phyloP scores from a whole-genome alignment of 2,113 vertebrate genomes.

The Ochotona curzoniae region DNA sequence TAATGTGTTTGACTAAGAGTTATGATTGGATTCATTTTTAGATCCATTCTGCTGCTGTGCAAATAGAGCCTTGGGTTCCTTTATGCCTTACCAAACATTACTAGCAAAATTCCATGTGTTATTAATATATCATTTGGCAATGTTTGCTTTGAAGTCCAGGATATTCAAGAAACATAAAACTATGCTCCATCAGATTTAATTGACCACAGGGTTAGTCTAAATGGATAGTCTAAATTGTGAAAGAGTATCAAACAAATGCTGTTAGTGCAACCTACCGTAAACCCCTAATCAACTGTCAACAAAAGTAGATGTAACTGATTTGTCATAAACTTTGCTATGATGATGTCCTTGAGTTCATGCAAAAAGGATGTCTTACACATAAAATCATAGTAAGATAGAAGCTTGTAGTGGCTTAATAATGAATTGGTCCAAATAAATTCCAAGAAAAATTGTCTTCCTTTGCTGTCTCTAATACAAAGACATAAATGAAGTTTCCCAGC shows the following conservation, averaged over 20 bases:
- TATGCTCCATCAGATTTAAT: slow-evolving; percentile 66
- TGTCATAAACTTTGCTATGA: slow-evolving; percentile 17
- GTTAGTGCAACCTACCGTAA: neutral
- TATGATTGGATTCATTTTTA: slow-evolving; percentile 20
- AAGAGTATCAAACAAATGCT: slow-evolving; percentile 55
- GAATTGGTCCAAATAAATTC: slow-evolving; percentile 37
- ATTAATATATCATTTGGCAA: slow-evolving; percentile 75
- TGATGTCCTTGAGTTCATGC: neutral
- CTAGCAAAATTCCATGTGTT: slow-evolving; percentile 58
- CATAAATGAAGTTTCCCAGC: neutral
- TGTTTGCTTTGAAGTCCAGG: slow-evolving; percentile 67
- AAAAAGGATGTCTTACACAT: neutral
- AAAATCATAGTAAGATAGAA: neutral
- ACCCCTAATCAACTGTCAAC: slow-evolving; percentile 51
- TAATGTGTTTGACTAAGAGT: slow-evolving; percentile 68
- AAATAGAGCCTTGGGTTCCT: slow-evolving; percentile 55
- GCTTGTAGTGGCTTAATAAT: slow-evolving; percentile 53
- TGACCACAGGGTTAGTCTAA: slow-evolving; percentile 63
- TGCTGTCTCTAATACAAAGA: slow-evolving; percentile 43
- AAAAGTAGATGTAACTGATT: slow-evolving; percentile 44
- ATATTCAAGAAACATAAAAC: slow-evolving; percentile 67
- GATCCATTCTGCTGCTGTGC: slow-evolving; percentile 48
- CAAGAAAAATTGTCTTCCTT: slow-evolving; percentile 39
- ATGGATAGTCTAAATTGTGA: slow-evolving; percentile 68
- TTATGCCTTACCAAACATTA: slow-evolving; percentile 34